Evolutionary conservation across 2,113 vertebrate species (phyloP).

Genomic region (Oreocharis arfaki): DNA sequence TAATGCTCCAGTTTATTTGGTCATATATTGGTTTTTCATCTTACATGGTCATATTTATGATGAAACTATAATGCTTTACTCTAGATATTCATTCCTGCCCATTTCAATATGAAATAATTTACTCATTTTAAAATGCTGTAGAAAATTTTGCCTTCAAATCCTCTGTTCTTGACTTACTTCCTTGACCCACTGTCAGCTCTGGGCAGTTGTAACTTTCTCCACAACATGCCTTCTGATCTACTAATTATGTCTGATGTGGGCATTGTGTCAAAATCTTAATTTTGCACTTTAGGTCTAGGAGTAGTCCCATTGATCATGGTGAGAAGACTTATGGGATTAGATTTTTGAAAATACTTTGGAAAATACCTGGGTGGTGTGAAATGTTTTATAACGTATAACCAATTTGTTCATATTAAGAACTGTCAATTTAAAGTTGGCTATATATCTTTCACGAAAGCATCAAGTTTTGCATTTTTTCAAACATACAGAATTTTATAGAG

Average conservation of each 20-base stretch:
- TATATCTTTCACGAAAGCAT: neutral
- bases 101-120: neutral
- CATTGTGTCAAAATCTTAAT: neutral
- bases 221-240: fast-evolving
- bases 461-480: neutral
- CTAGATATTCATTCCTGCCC: neutral
- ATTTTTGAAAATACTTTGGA: neutral
- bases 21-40: neutral
- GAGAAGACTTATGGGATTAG: neutral
- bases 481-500: neutral
- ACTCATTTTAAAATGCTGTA: neutral
- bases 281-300: neutral
- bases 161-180: neutral
- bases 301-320: neutral
- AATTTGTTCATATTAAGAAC: neutral
- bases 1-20: neutral
- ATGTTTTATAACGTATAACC: neutral
- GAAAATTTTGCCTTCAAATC: neutral
- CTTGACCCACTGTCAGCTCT: neutral
- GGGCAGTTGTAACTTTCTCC: neutral
- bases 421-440: neutral
- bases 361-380: neutral
- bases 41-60: neutral
- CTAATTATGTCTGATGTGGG: neutral
- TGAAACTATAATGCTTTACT: neutral